A percentile compares a stretch with the other conserved stretches of the same genome.
Conservation (phyloP, 1,140 invertebrate genomes). For the Chrysoperla carnea region DNA sequence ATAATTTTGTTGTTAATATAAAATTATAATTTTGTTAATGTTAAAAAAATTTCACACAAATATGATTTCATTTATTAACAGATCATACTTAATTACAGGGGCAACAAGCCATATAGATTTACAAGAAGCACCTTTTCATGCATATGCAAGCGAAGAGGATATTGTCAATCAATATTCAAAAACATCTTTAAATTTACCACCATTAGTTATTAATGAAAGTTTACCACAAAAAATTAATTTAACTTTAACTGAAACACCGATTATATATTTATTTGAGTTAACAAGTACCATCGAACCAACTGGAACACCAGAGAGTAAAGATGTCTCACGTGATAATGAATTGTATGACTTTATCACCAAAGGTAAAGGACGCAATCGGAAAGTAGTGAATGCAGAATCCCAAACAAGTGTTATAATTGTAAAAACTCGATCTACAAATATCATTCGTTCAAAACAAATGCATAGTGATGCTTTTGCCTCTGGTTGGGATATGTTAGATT, state of each 20-base stretch:
- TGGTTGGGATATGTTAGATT: constrained; percentile 55
- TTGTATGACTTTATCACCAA: constrained; percentile 41
- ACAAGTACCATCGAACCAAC: constrained; percentile 38
- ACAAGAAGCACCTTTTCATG: too few species aligned
- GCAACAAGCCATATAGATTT: too few species aligned
- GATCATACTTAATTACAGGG: too few species aligned
- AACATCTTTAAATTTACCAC: background rate
- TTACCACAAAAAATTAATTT: constrained; percentile 33
- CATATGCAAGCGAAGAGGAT: too few species aligned
- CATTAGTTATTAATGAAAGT: background rate
- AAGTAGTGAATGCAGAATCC: constrained; percentile 38
- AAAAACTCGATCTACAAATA: constrained; percentile 39
- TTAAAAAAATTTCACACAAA: too few species aligned
- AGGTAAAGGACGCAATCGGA: constrained; percentile 39
- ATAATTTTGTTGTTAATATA: too few species aligned
- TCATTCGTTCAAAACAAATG: constrained; percentile 27
- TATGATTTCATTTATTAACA: too few species aligned
- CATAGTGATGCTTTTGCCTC: constrained; percentile 44
- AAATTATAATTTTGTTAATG: too few species aligned
- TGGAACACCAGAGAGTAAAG: constrained; percentile 31
- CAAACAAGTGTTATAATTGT: constrained; percentile 38
- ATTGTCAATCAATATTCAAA: too few species aligned
- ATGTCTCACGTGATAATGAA: constrained; percentile 31
- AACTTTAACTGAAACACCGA: constrained; percentile 42
- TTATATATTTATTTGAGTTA: constrained; percentile 41